A percentile compares a stretch with the other conserved stretches of the same genome.
phyloP scores from a whole-genome alignment of 2,113 vertebrate genomes.

The Plecturocebus donacophilus region DNA sequence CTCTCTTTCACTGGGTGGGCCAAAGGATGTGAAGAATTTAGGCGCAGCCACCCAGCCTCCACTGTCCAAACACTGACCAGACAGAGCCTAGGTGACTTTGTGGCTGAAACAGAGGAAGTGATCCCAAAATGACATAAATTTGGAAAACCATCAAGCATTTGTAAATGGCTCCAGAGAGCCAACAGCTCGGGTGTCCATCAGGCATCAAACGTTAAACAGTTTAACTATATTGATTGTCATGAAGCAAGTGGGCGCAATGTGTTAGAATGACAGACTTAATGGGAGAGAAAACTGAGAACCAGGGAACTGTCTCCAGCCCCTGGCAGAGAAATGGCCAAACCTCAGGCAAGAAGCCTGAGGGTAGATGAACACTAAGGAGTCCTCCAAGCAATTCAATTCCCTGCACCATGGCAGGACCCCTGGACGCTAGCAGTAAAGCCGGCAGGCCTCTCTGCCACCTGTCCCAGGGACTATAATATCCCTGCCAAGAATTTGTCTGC shows the following conservation, averaged over 20 bases:
- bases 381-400: background rate
- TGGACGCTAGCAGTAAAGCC: background rate
- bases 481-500: background rate
- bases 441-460: background rate
- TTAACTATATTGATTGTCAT: background rate
- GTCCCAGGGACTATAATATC: background rate
- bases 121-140: background rate
- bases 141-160: background rate
- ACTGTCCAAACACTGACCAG: background rate
- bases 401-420: background rate
- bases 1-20: background rate
- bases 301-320: background rate
- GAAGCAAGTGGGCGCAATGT: fast-evolving
- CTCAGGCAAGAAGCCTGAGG: background rate
- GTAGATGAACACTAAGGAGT: background rate
- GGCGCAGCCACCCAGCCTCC: background rate
- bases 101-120: background rate
- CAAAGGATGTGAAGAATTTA: background rate
- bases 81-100: background rate
- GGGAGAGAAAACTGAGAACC: background rate
- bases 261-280: fast-evolving
- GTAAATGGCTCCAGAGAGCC: background rate
- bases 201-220: background rate
- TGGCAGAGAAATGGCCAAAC: background rate
- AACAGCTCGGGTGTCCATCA: background rate